Conservation (phyloP, 2,888 invertebrate species). For the Crocallis elinguaria region DNA sequence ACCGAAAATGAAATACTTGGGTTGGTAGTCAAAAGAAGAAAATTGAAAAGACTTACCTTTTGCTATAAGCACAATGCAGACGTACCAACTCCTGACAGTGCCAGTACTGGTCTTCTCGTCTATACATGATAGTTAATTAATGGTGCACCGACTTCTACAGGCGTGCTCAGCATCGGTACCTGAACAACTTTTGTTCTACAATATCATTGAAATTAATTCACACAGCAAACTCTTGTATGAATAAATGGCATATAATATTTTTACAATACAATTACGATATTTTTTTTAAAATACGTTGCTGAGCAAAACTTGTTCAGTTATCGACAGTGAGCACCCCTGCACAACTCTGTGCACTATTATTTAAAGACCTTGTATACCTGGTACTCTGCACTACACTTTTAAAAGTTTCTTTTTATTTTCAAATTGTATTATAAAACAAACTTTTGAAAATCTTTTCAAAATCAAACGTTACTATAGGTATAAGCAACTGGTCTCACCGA, state of each 20-base stretch:
- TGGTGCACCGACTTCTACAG: slow-evolving; percentile 1
- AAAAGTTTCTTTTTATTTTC: neutral
- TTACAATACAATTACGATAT: too few species aligned
- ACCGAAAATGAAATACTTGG: too few species aligned
- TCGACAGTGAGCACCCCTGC: neutral
- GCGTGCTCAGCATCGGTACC: slow-evolving; percentile 2
- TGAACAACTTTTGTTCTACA: slow-evolving; percentile 28
- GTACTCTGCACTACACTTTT: neutral
- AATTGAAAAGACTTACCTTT: too few species aligned
- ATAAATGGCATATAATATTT: too few species aligned
- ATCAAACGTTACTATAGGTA: neutral
- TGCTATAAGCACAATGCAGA: too few species aligned
- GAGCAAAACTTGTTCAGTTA: slow-evolving; percentile 20
- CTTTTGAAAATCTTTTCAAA: too few species aligned
- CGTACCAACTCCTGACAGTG: too few species aligned
- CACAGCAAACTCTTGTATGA: too few species aligned
- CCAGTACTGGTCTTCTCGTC: too few species aligned
- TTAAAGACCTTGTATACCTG: slow-evolving; percentile 8
- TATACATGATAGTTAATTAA: slow-evolving; percentile 10
- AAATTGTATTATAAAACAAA: too few species aligned
- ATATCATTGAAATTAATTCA: neutral
- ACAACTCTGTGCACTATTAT: neutral
- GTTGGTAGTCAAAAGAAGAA: too few species aligned
- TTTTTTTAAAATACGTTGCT: neutral
- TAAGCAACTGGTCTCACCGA: slow-evolving; percentile 5